Evolutionary conservation across 1,140 invertebrate genomes (phyloP).

Genomic region (Hydropsyche tenuis): DNA sequence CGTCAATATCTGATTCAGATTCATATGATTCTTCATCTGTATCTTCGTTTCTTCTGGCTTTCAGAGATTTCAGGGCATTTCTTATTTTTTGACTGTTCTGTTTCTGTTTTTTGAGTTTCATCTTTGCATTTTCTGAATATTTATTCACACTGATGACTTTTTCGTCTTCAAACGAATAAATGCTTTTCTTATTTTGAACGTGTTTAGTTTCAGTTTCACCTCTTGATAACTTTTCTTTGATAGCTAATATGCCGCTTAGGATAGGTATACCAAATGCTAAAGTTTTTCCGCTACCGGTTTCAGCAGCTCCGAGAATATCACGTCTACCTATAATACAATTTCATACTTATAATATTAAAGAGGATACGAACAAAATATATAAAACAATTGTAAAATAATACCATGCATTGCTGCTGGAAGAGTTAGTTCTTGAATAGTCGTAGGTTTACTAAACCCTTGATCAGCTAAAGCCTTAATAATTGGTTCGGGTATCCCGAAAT

Average conservation of each 20-base stretch:
- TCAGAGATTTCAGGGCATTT: neutral
- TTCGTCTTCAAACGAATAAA: slow-evolving; percentile 32
- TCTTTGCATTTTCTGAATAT: slow-evolving; percentile 57
- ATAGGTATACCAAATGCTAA: slow-evolving; percentile 96
- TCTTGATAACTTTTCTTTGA: slow-evolving; percentile 62
- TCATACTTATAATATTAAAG: neutral
- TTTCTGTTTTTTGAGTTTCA: slow-evolving; percentile 39
- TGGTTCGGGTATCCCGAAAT: slow-evolving; percentile 71
- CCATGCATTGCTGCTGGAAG: slow-evolving; percentile 87
- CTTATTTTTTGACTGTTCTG: slow-evolving; percentile 1
- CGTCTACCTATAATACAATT: slow-evolving; percentile 63
- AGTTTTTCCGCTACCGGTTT: slow-evolving; percentile 98
- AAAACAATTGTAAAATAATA: slow-evolving; percentile 52
- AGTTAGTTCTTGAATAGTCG: slow-evolving; percentile 79
- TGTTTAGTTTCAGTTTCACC: slow-evolving; percentile 22
- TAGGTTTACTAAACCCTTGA: slow-evolving; percentile 81
- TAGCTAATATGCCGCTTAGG: slow-evolving; percentile 79
- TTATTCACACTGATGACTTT: slow-evolving; percentile 53
- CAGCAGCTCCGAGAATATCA: slow-evolving; percentile 94
- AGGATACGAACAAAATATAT: neutral
- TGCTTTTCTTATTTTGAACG: slow-evolving; percentile 6
- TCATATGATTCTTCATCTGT: slow-evolving; percentile 52
- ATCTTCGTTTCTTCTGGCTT: slow-evolving; percentile 43
- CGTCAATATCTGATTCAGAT: slow-evolving; percentile 52
- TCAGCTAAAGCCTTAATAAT: slow-evolving; percentile 79